A percentile compares a stretch with the other conserved stretches of the same genome.
phyloP scores from a whole-genome alignment of 2,888 invertebrate species.

The Nomada ruficornis region DNA sequence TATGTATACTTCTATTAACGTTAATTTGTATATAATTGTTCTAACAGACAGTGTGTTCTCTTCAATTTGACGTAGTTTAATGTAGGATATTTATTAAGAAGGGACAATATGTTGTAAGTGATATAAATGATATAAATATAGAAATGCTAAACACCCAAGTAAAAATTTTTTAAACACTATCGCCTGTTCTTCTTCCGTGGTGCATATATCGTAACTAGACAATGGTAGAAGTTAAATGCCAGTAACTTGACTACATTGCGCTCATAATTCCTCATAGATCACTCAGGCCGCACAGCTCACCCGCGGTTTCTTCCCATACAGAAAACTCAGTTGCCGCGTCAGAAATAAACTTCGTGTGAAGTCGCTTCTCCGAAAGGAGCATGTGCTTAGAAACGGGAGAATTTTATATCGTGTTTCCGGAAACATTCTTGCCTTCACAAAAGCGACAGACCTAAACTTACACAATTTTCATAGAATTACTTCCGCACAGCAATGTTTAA shows the following conservation, averaged over 20 bases:
- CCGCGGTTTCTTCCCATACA: slow-evolving; percentile 5
- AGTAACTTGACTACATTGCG: neutral
- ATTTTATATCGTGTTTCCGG: slow-evolving; percentile 47
- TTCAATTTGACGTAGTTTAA: too few species aligned
- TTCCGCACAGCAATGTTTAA: too few species aligned
- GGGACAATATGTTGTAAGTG: too few species aligned
- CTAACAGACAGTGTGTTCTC: too few species aligned
- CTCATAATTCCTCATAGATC: neutral
- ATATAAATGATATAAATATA: too few species aligned
- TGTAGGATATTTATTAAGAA: too few species aligned
- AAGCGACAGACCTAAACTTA: slow-evolving; percentile 5
- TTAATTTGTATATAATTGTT: too few species aligned
- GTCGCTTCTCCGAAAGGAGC: slow-evolving; percentile 37
- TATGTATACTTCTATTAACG: too few species aligned
- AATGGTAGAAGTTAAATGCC: neutral
- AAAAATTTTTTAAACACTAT: neutral
- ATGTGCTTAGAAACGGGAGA: slow-evolving; percentile 21
- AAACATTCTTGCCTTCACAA: slow-evolving; percentile 31
- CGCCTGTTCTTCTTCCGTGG: neutral
- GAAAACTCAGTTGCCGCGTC: slow-evolving; percentile 23
- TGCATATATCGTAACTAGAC: neutral
- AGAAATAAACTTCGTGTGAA: slow-evolving; percentile 54
- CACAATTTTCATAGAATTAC: too few species aligned
- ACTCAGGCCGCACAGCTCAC: neutral
- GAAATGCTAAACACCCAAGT: neutral